Evolutionary conservation across 1,140 invertebrate species (phyloP), one percentile per base, ranked within the genome.

Genomic region (Musca vetustissima): DNA sequence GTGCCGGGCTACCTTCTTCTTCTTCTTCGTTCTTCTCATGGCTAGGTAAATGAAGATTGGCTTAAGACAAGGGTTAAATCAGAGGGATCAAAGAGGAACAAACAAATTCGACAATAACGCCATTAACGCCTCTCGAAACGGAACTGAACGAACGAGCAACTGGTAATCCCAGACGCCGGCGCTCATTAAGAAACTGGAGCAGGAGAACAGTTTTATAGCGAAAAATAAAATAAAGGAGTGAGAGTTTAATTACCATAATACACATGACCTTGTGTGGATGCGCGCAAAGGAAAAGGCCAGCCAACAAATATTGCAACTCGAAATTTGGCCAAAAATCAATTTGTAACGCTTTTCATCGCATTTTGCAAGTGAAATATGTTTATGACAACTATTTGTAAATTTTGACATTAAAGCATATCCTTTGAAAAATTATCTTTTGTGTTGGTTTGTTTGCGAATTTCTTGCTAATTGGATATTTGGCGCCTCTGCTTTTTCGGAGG

Each of bases 101-200:
- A 43, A 43, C 36, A 43, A 43, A 43, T 43, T 43, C 1, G 13
- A 43, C 36, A 43, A 43, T 36, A 43, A 61, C 19, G n/a, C 36
- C 57, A 61, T 61, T 61, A 61, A 61, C 57, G 19, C 57, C 36
- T 61, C 19, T 36, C 13, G 25, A n/a, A n/a, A n/a, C n/a, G n/a
- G n/a, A n/a, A n/a, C n/a, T 8, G 3, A 59, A 59, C 28, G 28
- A 6, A 61, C 19, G n/a, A 1, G 57, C 9, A 61, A 9, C 0
- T 36, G 57, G 19, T 32, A 17, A 43, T 43, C 36, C 36, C 36
- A 43, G 6, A 13, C 36, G 6, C 4, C 6, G 1, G 6, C 13
- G 6, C 6, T 36, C 17, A 21, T n/a, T 57, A 61, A 61, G n/a
- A 32, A 61, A 61, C 32, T 57, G 53, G 25, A 21, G 25, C 25